Conservation (phyloP, 2,797 vertebrate genomes). For the Notolepis coatsorum region DNA sequence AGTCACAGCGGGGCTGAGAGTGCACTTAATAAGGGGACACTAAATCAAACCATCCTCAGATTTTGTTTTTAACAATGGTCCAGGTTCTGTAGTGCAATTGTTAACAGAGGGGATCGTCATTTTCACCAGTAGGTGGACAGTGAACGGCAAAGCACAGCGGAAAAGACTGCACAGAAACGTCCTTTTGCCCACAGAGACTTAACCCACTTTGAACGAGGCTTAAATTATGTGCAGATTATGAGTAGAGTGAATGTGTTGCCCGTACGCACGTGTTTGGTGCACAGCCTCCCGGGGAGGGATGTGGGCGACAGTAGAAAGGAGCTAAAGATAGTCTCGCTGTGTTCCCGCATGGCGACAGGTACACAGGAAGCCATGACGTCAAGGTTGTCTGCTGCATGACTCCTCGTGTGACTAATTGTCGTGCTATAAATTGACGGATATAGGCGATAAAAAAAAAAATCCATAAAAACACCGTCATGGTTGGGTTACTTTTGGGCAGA, state of each 20-base stretch:
- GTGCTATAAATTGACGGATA: too few species aligned
- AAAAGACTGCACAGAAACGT: background rate
- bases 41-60: conserved; percentile 32
- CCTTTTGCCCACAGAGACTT: conserved; percentile 3
- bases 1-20: background rate
- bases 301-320: conserved; percentile 1
- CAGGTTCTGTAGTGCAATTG: background rate
- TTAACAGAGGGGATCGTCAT: background rate
- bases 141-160: background rate
- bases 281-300: background rate
- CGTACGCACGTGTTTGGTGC: background rate
- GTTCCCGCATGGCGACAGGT: background rate
- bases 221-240: conserved; percentile 2
- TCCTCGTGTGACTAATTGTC: too few species aligned
- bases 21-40: conserved; percentile 7
- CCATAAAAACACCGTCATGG: background rate
- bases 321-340: background rate
- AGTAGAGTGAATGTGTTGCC: background rate
- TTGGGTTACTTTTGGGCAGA: too few species aligned
- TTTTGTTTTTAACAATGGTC: conserved; percentile 14
- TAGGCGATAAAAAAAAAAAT: background rate
- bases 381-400: background rate
- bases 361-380: background rate
- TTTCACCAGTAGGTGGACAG: conserved; percentile 5
- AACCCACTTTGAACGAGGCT: conserved; percentile 3